Evolutionary conservation across 92 coral and sea anemone species (phyloP).

Genomic region (Paramuricea clavata): DNA sequence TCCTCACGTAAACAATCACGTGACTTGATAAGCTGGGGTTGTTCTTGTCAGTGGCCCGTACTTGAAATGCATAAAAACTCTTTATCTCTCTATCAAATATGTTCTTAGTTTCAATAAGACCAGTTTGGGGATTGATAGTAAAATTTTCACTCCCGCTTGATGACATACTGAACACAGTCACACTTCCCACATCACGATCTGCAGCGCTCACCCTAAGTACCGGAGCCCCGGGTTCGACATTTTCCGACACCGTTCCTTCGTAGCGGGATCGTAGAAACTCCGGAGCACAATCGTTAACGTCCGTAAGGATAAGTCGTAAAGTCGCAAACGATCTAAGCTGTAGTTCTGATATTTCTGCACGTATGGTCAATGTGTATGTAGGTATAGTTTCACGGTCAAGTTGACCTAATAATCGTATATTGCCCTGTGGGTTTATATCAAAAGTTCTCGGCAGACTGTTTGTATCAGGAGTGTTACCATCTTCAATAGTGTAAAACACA

Average conservation of each 20-base stretch:
- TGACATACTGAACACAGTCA: slow-evolving; percentile 76
- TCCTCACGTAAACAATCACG: slow-evolving; percentile 69
- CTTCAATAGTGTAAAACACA: slow-evolving; percentile 78
- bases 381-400: slow-evolving; percentile 90
- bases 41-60: slow-evolving; percentile 84
- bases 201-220: slow-evolving; percentile 83
- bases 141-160: slow-evolving; percentile 53
- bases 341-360: slow-evolving; percentile 78
- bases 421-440: slow-evolving; percentile 74
- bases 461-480: slow-evolving; percentile 74
- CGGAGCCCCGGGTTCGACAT: slow-evolving; percentile 81
- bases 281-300: slow-evolving; percentile 95
- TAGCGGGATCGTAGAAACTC: slow-evolving; percentile 81
- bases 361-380: slow-evolving; percentile 82
- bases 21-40: slow-evolving; percentile 54
- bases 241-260: slow-evolving; percentile 90
- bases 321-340: slow-evolving; percentile 78
- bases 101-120: slow-evolving; percentile 76
- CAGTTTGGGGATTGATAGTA: slow-evolving; percentile 66
- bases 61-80: slow-evolving; percentile 70
- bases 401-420: slow-evolving; percentile 48
- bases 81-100: slow-evolving; percentile 83
- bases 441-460: slow-evolving; percentile 77
- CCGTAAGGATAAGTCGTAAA: slow-evolving; percentile 80
- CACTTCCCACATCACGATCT: slow-evolving; percentile 80